phyloP scores from a whole-genome alignment of 2,888 invertebrate genomes.

The Leptodirus hochenwartii region DNA sequence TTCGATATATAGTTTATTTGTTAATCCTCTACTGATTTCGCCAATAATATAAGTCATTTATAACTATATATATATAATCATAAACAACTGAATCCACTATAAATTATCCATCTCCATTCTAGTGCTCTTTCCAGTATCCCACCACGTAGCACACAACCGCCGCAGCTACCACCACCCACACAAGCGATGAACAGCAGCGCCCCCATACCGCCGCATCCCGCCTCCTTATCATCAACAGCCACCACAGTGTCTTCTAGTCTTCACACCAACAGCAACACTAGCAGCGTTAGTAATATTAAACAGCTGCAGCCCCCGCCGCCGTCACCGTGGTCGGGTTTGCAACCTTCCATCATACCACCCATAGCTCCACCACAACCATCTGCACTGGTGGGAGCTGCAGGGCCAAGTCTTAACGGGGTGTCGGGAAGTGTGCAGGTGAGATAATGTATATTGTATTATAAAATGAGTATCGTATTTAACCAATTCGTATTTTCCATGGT shows the following conservation, averaged over 20 bases:
- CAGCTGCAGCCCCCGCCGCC: constrained; percentile 33
- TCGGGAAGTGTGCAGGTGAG: too few species aligned
- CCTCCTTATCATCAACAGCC: constrained; percentile 26
- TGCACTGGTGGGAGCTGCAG: constrained; percentile 15
- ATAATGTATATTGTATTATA: too few species aligned
- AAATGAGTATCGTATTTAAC: too few species aligned
- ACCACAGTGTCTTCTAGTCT: constrained; percentile 39
- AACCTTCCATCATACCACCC: constrained; percentile 26
- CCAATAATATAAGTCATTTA: too few species aligned
- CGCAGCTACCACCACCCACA: constrained; percentile 11
- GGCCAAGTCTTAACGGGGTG: constrained; percentile 11
- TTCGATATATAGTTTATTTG: too few species aligned
- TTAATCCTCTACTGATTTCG: too few species aligned
- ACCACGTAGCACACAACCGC: constrained; percentile 21
- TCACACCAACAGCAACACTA: constrained; percentile 12
- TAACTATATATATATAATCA: too few species aligned
- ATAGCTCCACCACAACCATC: constrained; percentile 37
- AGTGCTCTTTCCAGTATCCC: constrained; percentile 39
- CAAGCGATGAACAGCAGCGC: constrained; percentile 5
- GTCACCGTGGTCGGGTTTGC: constrained; percentile 22
- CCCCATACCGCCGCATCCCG: constrained; percentile 17
- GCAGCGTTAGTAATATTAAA: constrained; percentile 25
- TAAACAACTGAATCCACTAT: too few species aligned
- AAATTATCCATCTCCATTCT: too few species aligned
- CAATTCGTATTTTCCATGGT: too few species aligned